Percentiles rank a stretch among this genome's conserved stretches.
Evolutionary conservation across 2,113 vertebrate species (phyloP).

Genomic region (Lagopus muta): DNA sequence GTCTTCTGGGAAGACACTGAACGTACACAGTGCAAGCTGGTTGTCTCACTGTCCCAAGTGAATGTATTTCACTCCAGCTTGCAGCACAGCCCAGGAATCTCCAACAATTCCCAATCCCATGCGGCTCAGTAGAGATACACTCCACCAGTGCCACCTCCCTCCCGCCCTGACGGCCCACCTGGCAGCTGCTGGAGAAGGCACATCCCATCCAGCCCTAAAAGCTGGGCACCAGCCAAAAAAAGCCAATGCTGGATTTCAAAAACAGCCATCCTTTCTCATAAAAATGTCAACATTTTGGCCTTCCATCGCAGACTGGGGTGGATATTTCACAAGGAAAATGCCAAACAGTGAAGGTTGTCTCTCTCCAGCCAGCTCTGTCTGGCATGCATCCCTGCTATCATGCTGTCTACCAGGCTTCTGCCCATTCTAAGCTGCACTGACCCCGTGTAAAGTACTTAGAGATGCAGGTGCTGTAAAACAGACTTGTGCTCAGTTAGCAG

Average conservation of each 20-base stretch:
- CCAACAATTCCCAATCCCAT: background rate
- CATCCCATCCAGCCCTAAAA: background rate
- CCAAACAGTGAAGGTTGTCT: background rate
- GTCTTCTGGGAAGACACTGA: background rate
- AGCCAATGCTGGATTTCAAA: background rate
- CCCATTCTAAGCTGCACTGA: background rate
- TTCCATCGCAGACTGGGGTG: background rate
- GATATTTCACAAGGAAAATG: background rate
- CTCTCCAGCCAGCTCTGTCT: background rate
- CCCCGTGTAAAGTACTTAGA: background rate
- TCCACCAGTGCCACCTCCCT: background rate
- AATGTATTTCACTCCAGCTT: background rate
- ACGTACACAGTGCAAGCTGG: fast-evolving
- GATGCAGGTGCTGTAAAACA: background rate
- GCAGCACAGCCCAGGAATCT: background rate
- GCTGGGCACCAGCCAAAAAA: background rate
- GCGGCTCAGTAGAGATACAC: fast-evolving
- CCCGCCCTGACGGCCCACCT: background rate
- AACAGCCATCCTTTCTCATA: background rate
- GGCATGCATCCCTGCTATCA: fast-evolving
- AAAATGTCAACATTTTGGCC: background rate
- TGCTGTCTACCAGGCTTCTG: background rate
- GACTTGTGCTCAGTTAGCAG: background rate
- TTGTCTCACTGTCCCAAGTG: fast-evolving
- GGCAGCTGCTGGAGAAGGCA: background rate